Conservation (phyloP, 1,140 invertebrate genomes). For the Rhopalosiphum padi region DNA sequence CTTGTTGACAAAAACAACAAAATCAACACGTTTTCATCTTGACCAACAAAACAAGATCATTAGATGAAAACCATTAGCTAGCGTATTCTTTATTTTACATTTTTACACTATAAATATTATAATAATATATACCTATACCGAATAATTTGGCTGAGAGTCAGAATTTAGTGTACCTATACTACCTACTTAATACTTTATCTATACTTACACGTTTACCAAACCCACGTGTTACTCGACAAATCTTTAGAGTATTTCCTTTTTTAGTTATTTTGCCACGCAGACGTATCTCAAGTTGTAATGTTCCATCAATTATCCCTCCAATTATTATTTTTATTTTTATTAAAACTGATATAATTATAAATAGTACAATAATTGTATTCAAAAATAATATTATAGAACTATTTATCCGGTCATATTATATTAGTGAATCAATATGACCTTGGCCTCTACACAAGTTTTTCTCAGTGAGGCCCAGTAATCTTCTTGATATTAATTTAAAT, state of each 20-base stretch:
- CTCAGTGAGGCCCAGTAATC: too few relatives aligned
- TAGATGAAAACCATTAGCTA: not conserved
- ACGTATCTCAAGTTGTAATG: not conserved
- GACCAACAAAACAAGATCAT: not conserved
- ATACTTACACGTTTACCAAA: not conserved
- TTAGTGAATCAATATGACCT: not conserved
- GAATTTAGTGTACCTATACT: not conserved
- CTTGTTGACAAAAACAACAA: not conserved
- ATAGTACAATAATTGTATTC: not conserved
- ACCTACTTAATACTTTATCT: not conserved
- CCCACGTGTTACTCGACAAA: not conserved
- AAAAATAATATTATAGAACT: not conserved
- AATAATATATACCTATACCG: not conserved
- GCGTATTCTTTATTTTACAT: not conserved
- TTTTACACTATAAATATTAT: not conserved
- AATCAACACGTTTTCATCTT: not conserved
- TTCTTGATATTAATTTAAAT: too few relatives aligned
- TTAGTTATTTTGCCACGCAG: not conserved
- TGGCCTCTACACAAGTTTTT: not conserved
- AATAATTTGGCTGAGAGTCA: constrained; percentile 1
- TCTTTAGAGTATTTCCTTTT: not conserved
- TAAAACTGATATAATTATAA: not conserved
- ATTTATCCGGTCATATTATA: not conserved
- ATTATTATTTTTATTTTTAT: not conserved
- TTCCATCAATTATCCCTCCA: not conserved